A percentile compares a stretch with the other conserved stretches of the same genome.
Conservation (phyloP, 2,888 invertebrate genomes). For the Pocota personata region DNA sequence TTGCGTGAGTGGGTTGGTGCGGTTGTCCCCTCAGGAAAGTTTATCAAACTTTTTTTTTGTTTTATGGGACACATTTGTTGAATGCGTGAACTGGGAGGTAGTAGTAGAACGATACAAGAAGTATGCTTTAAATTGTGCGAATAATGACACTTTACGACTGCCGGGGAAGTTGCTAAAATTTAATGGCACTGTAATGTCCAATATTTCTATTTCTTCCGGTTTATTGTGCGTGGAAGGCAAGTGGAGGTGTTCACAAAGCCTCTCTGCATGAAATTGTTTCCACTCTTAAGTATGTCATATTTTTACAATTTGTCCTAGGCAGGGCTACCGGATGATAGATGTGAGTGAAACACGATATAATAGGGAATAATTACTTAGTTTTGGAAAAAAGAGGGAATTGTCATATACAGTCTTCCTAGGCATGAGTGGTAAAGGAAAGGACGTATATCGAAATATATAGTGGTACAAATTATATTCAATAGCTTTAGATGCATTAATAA, state of each 20-base stretch:
- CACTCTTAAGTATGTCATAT: neutral
- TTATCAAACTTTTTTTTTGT: neutral
- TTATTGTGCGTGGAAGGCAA: neutral
- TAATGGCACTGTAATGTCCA: neutral
- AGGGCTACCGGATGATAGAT: neutral
- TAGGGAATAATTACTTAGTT: too few relatives aligned
- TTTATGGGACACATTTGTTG: conserved; percentile 18
- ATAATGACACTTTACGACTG: conserved; percentile 60
- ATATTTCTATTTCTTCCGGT: neutral
- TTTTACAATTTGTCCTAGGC: neutral
- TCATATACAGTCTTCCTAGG: too few relatives aligned
- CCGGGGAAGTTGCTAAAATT: conserved; percentile 12
- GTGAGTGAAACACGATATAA: too few relatives aligned
- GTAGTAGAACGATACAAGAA: neutral
- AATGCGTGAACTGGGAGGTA: neutral
- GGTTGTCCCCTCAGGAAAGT: neutral
- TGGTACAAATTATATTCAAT: too few relatives aligned
- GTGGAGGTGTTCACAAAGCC: neutral
- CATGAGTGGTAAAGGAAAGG: too few relatives aligned
- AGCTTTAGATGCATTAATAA: too few relatives aligned
- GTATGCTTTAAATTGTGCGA: conserved; percentile 37
- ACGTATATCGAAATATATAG: too few relatives aligned
- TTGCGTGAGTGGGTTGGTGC: neutral
- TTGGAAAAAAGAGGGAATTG: too few relatives aligned
- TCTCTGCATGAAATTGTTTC: neutral